Evolutionary conservation across 2,888 invertebrate species (phyloP), one percentile per base, ranked within the genome.

Genomic region (Malthinus seriepunctatus): DNA sequence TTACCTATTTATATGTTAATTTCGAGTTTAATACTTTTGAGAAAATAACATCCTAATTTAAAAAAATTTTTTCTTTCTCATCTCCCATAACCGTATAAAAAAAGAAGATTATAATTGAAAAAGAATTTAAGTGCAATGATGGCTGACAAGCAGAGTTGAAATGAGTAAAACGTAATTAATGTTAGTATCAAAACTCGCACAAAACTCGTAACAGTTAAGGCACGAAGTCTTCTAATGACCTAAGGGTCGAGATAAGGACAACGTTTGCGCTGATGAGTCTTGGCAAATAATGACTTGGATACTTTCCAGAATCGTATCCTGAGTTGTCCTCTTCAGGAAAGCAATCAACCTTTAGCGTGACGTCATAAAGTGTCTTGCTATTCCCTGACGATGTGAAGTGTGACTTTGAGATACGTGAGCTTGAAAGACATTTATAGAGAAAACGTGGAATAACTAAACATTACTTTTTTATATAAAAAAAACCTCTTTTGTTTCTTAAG

Each of bases 311-410:
- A 69, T 69, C 71, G 67, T 67, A 66, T 64, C 64, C 62, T 59
- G 63, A 61, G 59, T 64, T 69, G 66, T 67, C 69, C 69, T 69
- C 68, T 66, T 66, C 67, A 62, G 67, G 71, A 71, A 74, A 73
- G 77, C 76, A 78, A 78, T 78, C 77, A 78, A 77, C 76, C 75
- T 73, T 69, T 76, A 77, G 77, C 77, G 77, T 78, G 78, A 77
- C 72, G 73, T 73, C 76, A 74, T 78, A 77, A 78, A 78, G 65
- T 61, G 62, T 54, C 57, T 54, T 46, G 51, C 61, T 62, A 60
- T 56, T 60, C 63, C 64, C 62, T 56, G 53, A 59, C 53, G 63
- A 63, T 58, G 57, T 54, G 54, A 65, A 65, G 63, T 64, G 64
- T 62, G 64, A 64, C 64, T 64, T 64, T 52, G 56, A 65, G 58